Conservation (phyloP, 2,888 invertebrate species). For the Osedax fenrisi region DNA sequence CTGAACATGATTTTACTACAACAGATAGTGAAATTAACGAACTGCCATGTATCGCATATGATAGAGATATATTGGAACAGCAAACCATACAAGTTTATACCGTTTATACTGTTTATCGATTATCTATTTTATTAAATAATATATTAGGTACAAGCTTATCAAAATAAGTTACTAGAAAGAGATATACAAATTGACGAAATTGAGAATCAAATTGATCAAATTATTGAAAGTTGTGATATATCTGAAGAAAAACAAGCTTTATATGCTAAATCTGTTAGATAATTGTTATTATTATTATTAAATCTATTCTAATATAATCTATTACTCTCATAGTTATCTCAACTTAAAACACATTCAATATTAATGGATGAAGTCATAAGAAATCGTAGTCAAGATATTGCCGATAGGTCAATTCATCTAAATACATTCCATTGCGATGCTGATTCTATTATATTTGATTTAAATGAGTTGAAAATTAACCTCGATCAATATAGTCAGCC, state of each 20-base stretch:
- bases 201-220: not conserved
- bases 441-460: not conserved
- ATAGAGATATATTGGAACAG: not conserved
- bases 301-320: too few species aligned
- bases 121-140: not conserved
- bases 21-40: not conserved
- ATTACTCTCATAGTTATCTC: too few species aligned
- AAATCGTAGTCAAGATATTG: too few species aligned
- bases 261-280: not conserved
- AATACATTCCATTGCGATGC: not conserved
- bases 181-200: not conserved
- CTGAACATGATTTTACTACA: not conserved
- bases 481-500: slow-evolving; percentile 73
- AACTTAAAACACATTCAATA: too few species aligned
- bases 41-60: not conserved
- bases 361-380: too few species aligned
- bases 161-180: not conserved
- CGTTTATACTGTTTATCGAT: too few species aligned
- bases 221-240: not conserved
- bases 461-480: slow-evolving; percentile 63
- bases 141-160: not conserved
- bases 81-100: not conserved
- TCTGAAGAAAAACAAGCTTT: not conserved
- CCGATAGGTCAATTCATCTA: not conserved
- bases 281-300: too few species aligned